Conservation (phyloP, 2,113 vertebrate species). For the Oreochromis tanganicae region DNA sequence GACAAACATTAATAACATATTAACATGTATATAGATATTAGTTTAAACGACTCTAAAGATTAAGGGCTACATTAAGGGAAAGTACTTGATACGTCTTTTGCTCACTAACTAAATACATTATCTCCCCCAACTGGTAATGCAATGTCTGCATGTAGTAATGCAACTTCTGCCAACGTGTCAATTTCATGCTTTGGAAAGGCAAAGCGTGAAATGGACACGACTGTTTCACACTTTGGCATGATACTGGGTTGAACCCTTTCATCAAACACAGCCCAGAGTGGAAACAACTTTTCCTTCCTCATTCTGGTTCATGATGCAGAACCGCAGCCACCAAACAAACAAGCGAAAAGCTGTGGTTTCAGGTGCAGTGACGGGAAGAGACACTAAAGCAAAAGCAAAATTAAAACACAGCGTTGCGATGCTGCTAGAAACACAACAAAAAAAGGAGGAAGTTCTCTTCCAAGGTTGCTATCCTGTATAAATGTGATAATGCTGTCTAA, state of each 20-base stretch:
- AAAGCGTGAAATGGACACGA: not conserved
- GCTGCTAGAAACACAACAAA: not conserved
- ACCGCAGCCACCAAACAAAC: conserved; percentile 29
- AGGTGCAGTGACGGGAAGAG: not conserved
- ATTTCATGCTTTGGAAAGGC: not conserved
- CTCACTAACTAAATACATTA: not conserved
- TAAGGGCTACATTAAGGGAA: not conserved
- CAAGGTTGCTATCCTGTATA: not conserved
- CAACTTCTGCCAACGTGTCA: not conserved
- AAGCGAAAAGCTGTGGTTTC: conserved; percentile 30
- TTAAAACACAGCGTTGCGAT: not conserved
- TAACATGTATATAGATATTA: not conserved
- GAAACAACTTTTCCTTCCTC: conserved; percentile 58
- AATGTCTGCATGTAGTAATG: not conserved
- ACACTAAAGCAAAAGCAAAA: conserved; percentile 17
- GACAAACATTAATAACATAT: not conserved
- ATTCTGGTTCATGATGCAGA: not conserved
- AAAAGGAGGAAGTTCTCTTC: not conserved
- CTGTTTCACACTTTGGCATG: not conserved
- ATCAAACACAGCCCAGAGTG: conserved; percentile 20
- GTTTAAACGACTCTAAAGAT: not conserved
- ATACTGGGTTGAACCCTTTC: not conserved
- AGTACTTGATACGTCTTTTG: not conserved
- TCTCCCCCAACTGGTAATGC: not conserved
- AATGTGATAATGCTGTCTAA: not conserved